Base-by-base conservation (phyloP, 2,888 invertebrate genomes). In the Diachrysia chrysitis region DNA sequence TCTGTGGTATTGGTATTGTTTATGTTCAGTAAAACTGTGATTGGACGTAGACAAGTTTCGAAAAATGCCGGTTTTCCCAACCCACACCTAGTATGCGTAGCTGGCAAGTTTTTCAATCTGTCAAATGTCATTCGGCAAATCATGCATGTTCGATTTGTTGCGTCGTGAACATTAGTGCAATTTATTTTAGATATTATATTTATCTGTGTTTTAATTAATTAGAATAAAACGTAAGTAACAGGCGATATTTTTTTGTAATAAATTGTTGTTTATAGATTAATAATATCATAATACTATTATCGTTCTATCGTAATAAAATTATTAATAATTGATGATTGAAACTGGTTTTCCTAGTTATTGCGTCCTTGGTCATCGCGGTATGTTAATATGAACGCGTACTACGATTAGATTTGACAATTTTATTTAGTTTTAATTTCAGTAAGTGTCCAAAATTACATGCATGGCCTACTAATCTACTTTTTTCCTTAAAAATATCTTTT, bases 101-200 rank as follows among this genome's bases (percentile, higher is more conserved):
- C 74, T 84, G 76, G 79, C 77, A 80, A 78, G 67, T 63, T 72
- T 74, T 69, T 61, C 21, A 25, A 35, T 73, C 81, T 85, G 83
- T 86, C 82, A 84, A 72, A 81, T 85, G 84, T 85, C 87, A 86
- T 89, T 88, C 85, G 83, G 89, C 88, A 88, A 91, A 92, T 92
- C 89, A 88, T 89, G 89, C 89, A 88, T 86, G 89, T 89, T 87
- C 77, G 83, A 74, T 82, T 85, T 74, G 85, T 84, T 85, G 84
- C 83, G 79, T 76, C 83, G 81, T 82, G 82, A 84, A 63, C 42
- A 58, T 71, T 82, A 72, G 73, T 77, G 71, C 35, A 82, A 72
- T 79, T 69, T 82, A 79, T 65, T 83, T 71, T 73, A 79, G 61
- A 70, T 76, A 71, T 73, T 84, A 79, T 69, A 71, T 69, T 48